Base-by-base conservation (phyloP, 64 coral and sea anemone genomes). In the Anthopleura sola region DNA sequence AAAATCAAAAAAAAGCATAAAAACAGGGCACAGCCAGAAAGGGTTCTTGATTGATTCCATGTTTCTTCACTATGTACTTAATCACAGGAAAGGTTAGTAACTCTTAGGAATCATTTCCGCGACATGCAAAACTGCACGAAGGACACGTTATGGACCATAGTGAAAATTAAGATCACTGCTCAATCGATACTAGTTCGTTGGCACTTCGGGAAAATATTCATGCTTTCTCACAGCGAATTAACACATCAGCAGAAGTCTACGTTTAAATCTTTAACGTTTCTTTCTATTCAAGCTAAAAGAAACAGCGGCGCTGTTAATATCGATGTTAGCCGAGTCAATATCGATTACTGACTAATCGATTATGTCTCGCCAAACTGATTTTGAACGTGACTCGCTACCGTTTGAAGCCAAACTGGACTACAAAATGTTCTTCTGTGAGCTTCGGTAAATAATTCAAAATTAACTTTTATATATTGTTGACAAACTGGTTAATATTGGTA, bases 111-210 rank as follows among this genome's bases (percentile, higher is more conserved):
- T 34, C 66, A 71, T 20, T 36, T 62, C 66, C 2, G 28, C n/a
- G 0, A 32, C 66, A 71, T 69, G 66, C 66, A 69, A 69, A 32
- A 69, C 66, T 69, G 66, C 66, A 69, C 66, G 66, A 69, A 69
- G 15, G 0, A 31, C 28, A 69, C 28, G 26, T 2, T 33, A 33
- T 31, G 29, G 10, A 24, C 29, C 24, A 12, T 26, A 6, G 21
- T 31, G 23, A 66, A 66, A 66, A 29, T 4, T 5, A 26, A 1
- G 5, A 26, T 26, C 20, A 3, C 8, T n/a, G 60, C 10, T 69
- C 7, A 29, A 69, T 69, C 66, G 66, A 69, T 69, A 69, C 66
- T 3, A 34, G 66, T 32, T 62, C 58, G 58, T 21, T 21, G 3
- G 20, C 3, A 62, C 3, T 21, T n/a, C 23, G 58, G 5, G n/a